A percentile compares a stretch with the other conserved stretches of the same genome.
Evolutionary conservation across 2,797 vertebrate genomes (phyloP).

Genomic region (Takifugu ocellatus): DNA sequence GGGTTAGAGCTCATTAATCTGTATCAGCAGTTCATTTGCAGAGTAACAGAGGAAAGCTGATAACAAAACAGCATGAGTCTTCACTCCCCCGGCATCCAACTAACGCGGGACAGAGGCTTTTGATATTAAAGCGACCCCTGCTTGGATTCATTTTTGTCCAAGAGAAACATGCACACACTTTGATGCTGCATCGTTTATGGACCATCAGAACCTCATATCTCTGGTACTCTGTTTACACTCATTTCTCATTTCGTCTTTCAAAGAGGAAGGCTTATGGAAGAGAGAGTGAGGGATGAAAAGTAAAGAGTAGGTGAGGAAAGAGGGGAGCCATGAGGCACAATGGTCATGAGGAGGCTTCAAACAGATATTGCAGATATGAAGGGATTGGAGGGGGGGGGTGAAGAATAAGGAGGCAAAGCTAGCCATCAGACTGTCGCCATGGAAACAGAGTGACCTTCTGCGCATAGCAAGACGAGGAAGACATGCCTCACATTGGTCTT

Average conservation of each 20-base stretch:
- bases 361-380: conserved; percentile 67
- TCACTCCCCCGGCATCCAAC: conserved; percentile 51
- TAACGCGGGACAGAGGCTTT: conserved; percentile 52
- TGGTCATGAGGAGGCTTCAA: conserved; percentile 63
- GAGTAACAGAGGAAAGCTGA: conserved; percentile 63
- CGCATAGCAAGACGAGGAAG: conserved; percentile 61
- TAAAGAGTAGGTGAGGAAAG: conserved; percentile 30
- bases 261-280: conserved; percentile 38
- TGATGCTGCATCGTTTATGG: conserved; percentile 65
- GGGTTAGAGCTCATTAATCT: conserved; percentile 70
- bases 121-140: conserved; percentile 66
- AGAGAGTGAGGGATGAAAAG: conserved; percentile 34
- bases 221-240: conserved; percentile 44
- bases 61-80: conserved; percentile 64
- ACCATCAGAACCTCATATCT: conserved; percentile 56
- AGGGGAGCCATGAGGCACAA: conserved; percentile 17
- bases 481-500: conserved; percentile 56
- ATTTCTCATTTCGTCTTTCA: conserved; percentile 58
- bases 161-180: conserved; percentile 54
- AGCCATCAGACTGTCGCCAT: conserved; percentile 70
- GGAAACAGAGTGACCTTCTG: conserved; percentile 75
- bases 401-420: conserved; percentile 67
- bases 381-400: conserved; percentile 53
- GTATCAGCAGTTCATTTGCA: conserved; percentile 70
- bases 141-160: conserved; percentile 52